Percentiles rank a stretch among this genome's conserved stretches.
Conservation (phyloP, 2,113 vertebrate genomes). For the Heterotis niloticus region DNA sequence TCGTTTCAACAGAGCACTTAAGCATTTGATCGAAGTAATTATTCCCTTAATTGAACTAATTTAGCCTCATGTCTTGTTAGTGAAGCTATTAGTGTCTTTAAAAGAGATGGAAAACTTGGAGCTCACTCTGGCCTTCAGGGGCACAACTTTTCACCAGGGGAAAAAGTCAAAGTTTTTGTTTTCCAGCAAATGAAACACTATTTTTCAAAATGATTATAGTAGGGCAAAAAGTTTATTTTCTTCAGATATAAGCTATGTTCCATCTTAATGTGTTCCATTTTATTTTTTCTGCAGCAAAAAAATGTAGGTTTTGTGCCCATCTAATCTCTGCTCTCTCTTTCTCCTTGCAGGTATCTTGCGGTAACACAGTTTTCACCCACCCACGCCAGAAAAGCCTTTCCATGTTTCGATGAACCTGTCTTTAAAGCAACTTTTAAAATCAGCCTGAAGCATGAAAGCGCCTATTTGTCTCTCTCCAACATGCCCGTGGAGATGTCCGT, state of each 20-base stretch:
- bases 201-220: too few species aligned
- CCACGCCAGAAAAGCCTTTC: constrained; percentile 95
- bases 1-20: neutral
- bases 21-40: neutral
- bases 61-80: neutral
- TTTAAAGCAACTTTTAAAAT: constrained; percentile 97
- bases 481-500: constrained; percentile 85
- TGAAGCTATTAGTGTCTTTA: neutral
- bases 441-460: constrained; percentile 81
- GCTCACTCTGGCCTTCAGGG: too few species aligned
- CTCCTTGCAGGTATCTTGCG: constrained; percentile 75
- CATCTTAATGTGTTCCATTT: too few species aligned
- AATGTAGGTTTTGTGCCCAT: too few species aligned
- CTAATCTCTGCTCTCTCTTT: neutral
- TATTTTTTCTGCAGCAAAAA: too few species aligned
- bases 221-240: too few species aligned
- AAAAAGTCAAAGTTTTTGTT: too few species aligned
- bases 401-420: constrained; percentile 95
- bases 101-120: too few species aligned
- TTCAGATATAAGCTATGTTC: too few species aligned
- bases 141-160: too few species aligned
- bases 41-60: neutral
- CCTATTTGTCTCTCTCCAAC: constrained; percentile 89
- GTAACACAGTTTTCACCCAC: constrained; percentile 95
- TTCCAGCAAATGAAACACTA: too few species aligned